phyloP scores from a whole-genome alignment of 2,888 invertebrate genomes.

The Caenorhabditis sp. region DNA sequence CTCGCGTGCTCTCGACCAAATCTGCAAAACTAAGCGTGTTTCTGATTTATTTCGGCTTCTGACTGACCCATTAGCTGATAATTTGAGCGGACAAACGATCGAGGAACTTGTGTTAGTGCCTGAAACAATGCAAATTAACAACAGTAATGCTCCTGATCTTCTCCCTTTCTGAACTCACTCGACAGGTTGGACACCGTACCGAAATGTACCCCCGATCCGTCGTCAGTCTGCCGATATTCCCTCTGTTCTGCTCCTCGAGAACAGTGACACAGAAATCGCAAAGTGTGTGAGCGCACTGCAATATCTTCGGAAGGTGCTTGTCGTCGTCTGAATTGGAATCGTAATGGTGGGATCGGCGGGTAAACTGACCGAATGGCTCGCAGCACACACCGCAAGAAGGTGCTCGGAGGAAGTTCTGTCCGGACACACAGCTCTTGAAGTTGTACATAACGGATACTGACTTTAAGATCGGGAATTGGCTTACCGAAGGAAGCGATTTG shows the following conservation, averaged over 20 bases:
- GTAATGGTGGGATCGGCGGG: neutral
- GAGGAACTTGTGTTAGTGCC: slow-evolving; percentile 15
- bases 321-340: slow-evolving; percentile 16
- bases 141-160: too few relatives aligned
- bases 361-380: slow-evolving; percentile 27
- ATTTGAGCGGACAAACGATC: slow-evolving; percentile 11
- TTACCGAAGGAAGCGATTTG: too few relatives aligned
- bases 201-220: neutral
- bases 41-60: too few relatives aligned
- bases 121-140: slow-evolving; percentile 1
- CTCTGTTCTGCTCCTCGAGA: slow-evolving; percentile 15
- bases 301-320: slow-evolving; percentile 20
- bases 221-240: neutral
- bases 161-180: slow-evolving; percentile 9
- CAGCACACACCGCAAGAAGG: slow-evolving; percentile 27
- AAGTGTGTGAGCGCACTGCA: slow-evolving; percentile 39
- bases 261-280: slow-evolving; percentile 10
- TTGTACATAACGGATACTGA: slow-evolving; percentile 12
- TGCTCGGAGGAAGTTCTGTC: neutral
- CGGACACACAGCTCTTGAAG: slow-evolving; percentile 23
- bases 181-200: slow-evolving; percentile 24
- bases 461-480: too few relatives aligned
- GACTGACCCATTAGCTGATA: slow-evolving; percentile 23
- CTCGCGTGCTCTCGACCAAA: slow-evolving; percentile 14
- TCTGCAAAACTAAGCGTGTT: too few relatives aligned